A percentile compares a stretch with the other conserved stretches of the same genome.
These are phyloP conservation scores for Crotalus viridis DNA, from an alignment of 2,113 vertebrate genomes.

Conservation along the genomic window DNA sequence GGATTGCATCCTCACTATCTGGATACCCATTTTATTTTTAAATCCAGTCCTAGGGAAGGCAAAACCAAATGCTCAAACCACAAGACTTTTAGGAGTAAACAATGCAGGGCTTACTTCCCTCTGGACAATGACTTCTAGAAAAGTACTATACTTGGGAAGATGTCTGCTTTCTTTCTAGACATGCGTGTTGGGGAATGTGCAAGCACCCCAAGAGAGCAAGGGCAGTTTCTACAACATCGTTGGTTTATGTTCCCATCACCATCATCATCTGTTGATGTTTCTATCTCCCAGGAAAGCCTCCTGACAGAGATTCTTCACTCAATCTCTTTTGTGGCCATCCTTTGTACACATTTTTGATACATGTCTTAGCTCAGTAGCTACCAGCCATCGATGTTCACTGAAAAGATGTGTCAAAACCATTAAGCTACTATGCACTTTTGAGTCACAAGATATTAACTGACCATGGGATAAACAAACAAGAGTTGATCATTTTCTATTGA, in stretches of 20 bases:
- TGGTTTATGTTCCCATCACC: not conserved
- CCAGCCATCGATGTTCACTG: not conserved
- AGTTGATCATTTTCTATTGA: not conserved
- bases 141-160: not conserved
- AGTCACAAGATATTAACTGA: not conserved
- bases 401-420: not conserved
- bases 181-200: not conserved
- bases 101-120: not conserved
- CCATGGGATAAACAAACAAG: not conserved
- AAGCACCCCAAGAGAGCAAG: not conserved
- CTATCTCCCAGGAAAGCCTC: not conserved
- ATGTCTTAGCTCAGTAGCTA: not conserved
- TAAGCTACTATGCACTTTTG: not conserved
- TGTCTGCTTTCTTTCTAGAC: not conserved
- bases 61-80: not conserved
- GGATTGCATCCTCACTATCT: not conserved
- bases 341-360: not conserved
- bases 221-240: not conserved
- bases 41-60: not conserved
- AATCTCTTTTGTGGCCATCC: not conserved
- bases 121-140: not conserved
- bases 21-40: not conserved
- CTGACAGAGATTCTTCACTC: not conserved
- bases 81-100: not conserved
- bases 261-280: too few relatives aligned